Base-by-base conservation (phyloP, 2,888 invertebrate genomes). In the Myathropa florea region DNA sequence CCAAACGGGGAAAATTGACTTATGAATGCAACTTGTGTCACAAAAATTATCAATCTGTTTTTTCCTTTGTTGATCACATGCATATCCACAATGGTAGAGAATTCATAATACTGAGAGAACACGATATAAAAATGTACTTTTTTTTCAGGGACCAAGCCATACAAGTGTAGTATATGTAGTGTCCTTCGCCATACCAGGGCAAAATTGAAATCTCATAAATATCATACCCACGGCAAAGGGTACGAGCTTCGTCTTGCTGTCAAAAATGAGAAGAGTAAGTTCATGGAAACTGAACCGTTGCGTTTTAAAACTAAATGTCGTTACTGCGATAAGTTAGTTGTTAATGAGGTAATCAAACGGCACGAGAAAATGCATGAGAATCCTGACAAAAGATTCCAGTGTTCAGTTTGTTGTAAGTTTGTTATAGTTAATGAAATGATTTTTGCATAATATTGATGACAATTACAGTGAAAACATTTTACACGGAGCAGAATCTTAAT, bases 11-110 rank as follows among this genome's bases (percentile, higher is more conserved):
- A 0, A 64, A 64, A 9, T 26, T 64, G 36, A 6, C 24, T 14
- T 75, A 75, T 21, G 64, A 14, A n/a, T 75, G 75, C 18, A 75
- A 64, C 39, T 21, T 18, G 0, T 75, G 75, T 18, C n/a, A 39
- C 12, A 75, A 64, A 6, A 36, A 21, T 4, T 75, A 75, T 26
- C 33, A 55, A 18, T 55, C 73, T 14, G n/a, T n/a, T n/a, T 6
- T 64, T 12, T 23, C 63, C 6, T 73, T 73, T 18, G 36, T 73
- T 55, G 73, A 73, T 33, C 73, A 73, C 14, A 36, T 73, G 64
- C 75, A 75, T 21, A 75, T 73, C n/a, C 73, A 73, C 26, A 73
- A 73, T 30, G 64, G 64, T 73, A n/a, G n/a, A n/a, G n/a, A n/a
- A n/a, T n/a, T n/a, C n/a, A n/a, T n/a, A n/a, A n/a, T n/a, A n/a